Percentiles rank a stretch among this genome's conserved stretches.
These are phyloP conservation scores for Oreochromis spilurus DNA, from an alignment of 2,113 vertebrate genomes.

Conservation along the genomic window DNA sequence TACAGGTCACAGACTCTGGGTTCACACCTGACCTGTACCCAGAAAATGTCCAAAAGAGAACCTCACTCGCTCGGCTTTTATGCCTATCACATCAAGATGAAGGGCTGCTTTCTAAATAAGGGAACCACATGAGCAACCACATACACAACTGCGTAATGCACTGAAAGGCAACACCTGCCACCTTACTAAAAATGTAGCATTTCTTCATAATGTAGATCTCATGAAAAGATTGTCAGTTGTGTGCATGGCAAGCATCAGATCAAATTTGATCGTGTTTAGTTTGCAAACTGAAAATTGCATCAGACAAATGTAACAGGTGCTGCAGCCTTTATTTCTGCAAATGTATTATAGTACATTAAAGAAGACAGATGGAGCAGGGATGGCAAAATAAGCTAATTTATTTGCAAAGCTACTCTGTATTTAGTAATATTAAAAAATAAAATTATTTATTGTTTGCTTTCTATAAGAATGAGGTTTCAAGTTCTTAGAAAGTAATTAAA, in stretches of 20 bases:
- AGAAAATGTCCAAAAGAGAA: conserved; percentile 9
- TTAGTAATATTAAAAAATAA: background rate
- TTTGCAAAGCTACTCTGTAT: background rate
- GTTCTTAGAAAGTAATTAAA: background rate
- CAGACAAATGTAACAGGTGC: background rate
- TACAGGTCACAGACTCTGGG: conserved; percentile 76
- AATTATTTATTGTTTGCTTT: background rate
- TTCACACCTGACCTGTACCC: conserved; percentile 47
- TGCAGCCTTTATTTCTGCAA: background rate
- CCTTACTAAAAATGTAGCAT: background rate
- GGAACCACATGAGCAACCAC: conserved; percentile 51
- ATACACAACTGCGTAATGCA: background rate
- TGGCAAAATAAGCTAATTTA: background rate
- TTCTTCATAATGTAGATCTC: background rate
- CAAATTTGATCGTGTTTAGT: background rate
- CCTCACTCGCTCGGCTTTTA: conserved; percentile 46
- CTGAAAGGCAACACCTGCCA: background rate
- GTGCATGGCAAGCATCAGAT: background rate
- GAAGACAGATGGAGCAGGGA: background rate
- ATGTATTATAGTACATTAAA: background rate
- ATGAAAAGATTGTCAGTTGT: background rate
- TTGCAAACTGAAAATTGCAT: background rate
- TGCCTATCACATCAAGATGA: conserved; percentile 65
- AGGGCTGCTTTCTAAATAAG: conserved; percentile 62
- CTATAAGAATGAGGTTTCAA: background rate